Base-by-base conservation (phyloP, 2,888 invertebrate species). In the Parnassius apollo region DNA sequence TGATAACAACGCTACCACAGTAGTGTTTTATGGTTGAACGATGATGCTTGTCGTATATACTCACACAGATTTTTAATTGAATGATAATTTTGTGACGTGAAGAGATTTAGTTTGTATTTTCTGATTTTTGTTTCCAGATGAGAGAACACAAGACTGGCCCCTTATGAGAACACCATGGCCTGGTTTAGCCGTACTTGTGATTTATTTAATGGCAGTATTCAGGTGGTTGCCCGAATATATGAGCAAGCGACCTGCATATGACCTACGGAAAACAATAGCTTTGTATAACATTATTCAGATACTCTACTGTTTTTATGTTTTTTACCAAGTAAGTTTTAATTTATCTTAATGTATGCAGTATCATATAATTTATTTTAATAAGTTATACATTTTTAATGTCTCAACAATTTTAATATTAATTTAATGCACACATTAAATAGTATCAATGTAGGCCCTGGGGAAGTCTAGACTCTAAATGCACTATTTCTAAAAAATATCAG, bases 281-380 rank as follows among this genome's bases (percentile, higher is more conserved):
- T 75, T 93, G 1, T 96, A 96, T 76, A 95, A 96, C 76, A 79
- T 94, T 1, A 65, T 93, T 18, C 96, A 96, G 92, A 94, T 96
- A 56, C 51, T 92, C 2, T 77, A 93, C 12, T 95, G 94, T 69
- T 75, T 80, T 0, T 94, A 93, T 71, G 85, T 95, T 42, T 86
- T 94, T 57, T 92, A 93, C 72, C 93, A 93, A 81, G 95, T 94
- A 83, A 85, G 78, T 72, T 59, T 13, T 18, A 10, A 53, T 12
- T 53, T 57, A 4, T 7, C 35, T 18, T 18, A 18, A 35, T 35
- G 2, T 25, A 35, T 35, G 35, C 7, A 35, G 35, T 35, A 7
- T 35, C 35, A 7, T 35, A 35, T 35, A 4, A 7, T 35, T 35
- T 35, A 25, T 18, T 18, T 18, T 25, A 25, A 25, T 35, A 35